phyloP scores from a whole-genome alignment of 2,888 invertebrate genomes.

The Siphonodentalium dalli region DNA sequence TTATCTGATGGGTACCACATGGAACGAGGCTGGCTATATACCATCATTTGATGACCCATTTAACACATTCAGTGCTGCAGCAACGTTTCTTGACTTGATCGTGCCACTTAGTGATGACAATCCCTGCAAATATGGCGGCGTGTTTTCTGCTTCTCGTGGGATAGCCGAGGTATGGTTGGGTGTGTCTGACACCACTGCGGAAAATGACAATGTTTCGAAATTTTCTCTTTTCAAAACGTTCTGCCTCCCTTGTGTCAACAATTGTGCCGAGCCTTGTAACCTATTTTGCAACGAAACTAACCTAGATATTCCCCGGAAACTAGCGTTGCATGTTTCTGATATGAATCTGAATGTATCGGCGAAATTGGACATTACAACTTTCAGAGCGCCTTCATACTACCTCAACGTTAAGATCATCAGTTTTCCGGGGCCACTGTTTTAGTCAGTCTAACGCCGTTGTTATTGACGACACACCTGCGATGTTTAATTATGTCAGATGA shows the following conservation, averaged over 20 bases:
- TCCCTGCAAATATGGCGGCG: conserved; percentile 32
- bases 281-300: conserved; percentile 14
- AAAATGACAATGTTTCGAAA: conserved; percentile 26
- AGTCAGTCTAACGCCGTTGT: conserved; percentile 35
- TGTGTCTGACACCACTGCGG: conserved; percentile 28
- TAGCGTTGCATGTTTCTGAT: conserved; percentile 9
- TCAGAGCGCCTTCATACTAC: conserved; percentile 30
- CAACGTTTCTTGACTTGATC: conserved; percentile 19
- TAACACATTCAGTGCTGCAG: conserved; percentile 31
- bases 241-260: conserved; percentile 29
- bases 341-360: conserved; percentile 11
- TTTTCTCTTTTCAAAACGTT: conserved; percentile 21
- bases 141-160: conserved; percentile 38
- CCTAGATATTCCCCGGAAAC: conserved; percentile 15
- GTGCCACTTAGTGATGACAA: conserved; percentile 26
- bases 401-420: conserved; percentile 34
- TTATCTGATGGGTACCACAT: too few species aligned
- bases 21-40: conserved; percentile 33
- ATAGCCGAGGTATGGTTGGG: conserved; percentile 38
- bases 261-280: conserved; percentile 30
- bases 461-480: conserved; percentile 38
- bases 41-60: conserved; percentile 33
- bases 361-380: background rate
- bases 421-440: conserved; percentile 33
- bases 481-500: conserved; percentile 34